A percentile compares a stretch with the other conserved stretches of the same genome.
phyloP scores from a whole-genome alignment of 2,797 vertebrate genomes.

The Merluccius polli region DNA sequence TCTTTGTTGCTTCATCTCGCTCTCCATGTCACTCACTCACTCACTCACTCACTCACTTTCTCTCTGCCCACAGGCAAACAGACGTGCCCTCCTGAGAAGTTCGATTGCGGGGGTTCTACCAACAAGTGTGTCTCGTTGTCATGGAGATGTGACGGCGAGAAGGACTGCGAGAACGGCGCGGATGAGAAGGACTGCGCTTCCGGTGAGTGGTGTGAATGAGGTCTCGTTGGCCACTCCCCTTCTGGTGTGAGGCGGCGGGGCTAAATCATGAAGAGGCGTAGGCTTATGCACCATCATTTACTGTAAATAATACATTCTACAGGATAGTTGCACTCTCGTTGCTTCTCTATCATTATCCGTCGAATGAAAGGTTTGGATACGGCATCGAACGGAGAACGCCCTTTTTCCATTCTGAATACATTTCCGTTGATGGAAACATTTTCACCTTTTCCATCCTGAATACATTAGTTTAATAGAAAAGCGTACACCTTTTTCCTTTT shows the following conservation, averaged over 20 bases:
- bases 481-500: no score
- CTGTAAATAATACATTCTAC: no score
- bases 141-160: conserved; percentile 94
- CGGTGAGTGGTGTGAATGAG: conserved; percentile 74
- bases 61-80: conserved; percentile 78
- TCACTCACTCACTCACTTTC: background rate
- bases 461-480: background rate
- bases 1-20: no score
- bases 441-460: background rate
- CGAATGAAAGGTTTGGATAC: no score
- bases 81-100: conserved; percentile 91
- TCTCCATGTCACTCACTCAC: background rate
- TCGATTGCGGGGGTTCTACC: conserved; percentile 89
- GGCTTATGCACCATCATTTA: background rate
- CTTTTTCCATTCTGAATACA: background rate
- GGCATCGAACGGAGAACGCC: no score
- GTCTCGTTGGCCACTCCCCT: background rate
- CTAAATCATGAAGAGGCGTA: background rate
- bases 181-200: conserved; percentile 89
- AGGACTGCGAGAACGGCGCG: conserved; percentile 88
- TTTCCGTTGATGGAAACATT: background rate
- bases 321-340: no score
- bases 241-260: background rate
- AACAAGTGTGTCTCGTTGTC: conserved; percentile 92
- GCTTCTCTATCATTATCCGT: no score